These are phyloP conservation scores for Pseudococcus viburni DNA, from an alignment of 2,888 invertebrate genomes.

Conservation along the genomic window DNA sequence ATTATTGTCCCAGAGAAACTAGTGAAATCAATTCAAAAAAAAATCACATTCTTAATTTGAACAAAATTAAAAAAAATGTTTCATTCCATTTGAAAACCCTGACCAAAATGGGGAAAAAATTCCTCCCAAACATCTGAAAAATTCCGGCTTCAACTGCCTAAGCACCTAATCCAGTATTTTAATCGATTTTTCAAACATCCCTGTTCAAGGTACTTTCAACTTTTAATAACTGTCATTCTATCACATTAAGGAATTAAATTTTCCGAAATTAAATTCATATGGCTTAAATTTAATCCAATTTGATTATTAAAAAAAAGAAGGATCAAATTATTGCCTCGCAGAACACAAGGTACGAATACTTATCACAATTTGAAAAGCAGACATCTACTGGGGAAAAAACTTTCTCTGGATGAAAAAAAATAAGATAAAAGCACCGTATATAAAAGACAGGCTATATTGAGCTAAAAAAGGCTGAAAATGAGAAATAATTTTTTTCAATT, in stretches of 20 bases:
- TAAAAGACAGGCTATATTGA: neutral
- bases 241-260: constrained; percentile 13
- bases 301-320: neutral
- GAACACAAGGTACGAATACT: neutral
- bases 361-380: neutral
- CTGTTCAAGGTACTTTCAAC: neutral
- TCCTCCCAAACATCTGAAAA: no score
- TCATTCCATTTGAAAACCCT: no score
- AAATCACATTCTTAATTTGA: no score
- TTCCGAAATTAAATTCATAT: neutral
- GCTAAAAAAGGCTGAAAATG: neutral
- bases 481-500: neutral
- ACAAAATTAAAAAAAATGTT: no score
- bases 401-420: neutral
- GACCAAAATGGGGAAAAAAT: no score
- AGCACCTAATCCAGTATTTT: neutral
- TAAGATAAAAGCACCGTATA: neutral
- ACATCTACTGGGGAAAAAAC: neutral
- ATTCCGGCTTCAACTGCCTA: no score
- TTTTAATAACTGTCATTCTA: constrained; percentile 11
- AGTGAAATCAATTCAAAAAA: no score
- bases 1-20: no score
- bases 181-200: neutral
- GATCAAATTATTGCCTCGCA: neutral
- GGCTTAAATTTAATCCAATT: constrained; percentile 25